phyloP scores from a whole-genome alignment of 2,113 vertebrate species.

The Phyllostomus discolor region DNA sequence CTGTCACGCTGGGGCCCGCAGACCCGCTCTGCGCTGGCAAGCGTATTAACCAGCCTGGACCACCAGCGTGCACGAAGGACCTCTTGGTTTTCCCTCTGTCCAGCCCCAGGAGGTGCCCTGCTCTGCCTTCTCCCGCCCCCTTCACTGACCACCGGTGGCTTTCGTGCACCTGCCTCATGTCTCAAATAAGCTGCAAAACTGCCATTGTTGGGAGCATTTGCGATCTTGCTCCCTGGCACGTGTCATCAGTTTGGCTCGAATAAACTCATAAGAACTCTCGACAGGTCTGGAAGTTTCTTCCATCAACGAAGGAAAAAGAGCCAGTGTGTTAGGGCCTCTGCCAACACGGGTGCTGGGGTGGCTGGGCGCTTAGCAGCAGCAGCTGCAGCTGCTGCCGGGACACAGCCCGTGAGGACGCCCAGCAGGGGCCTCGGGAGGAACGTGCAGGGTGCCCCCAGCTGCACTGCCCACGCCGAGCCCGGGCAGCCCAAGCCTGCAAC shows the following conservation, averaged over 20 bases:
- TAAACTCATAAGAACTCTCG: neutral
- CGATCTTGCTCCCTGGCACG: neutral
- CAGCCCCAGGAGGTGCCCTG: neutral
- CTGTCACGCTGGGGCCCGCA: neutral
- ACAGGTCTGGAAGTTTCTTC: neutral
- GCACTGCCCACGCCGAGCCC: neutral
- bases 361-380: neutral
- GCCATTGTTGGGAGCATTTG: neutral
- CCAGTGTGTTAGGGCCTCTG: accelerated
- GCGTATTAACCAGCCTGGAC: neutral
- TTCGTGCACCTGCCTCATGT: neutral
- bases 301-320: neutral
- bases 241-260: neutral
- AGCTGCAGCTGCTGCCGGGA: neutral
- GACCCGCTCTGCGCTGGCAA: too few relatives aligned
- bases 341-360: too few relatives aligned
- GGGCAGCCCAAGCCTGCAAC: neutral
- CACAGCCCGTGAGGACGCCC: neutral
- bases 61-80: too few relatives aligned
- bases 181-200: neutral
- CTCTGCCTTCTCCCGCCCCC: neutral
- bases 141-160: neutral
- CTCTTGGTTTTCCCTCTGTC: neutral
- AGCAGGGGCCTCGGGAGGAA: neutral
- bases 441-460: accelerated